Percentiles rank a stretch among this genome's conserved stretches.
These are phyloP conservation scores for Vidua macroura DNA, from an alignment of 2,113 vertebrate genomes.

Conservation along the genomic window DNA sequence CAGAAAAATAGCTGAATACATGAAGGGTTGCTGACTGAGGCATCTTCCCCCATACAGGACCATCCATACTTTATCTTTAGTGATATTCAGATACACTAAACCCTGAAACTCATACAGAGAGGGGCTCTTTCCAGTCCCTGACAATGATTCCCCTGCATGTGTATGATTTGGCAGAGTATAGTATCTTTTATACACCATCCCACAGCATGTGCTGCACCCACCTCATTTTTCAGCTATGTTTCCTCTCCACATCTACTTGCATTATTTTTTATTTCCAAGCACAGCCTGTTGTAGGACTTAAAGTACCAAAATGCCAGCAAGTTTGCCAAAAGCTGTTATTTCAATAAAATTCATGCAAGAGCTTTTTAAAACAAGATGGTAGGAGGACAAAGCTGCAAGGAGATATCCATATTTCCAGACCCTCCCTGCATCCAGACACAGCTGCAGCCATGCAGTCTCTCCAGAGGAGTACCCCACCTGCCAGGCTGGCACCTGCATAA, in stretches of 20 bases:
- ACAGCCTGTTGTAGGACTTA: not conserved
- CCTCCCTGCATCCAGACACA: not conserved
- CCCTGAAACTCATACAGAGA: not conserved
- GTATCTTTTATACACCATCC: not conserved
- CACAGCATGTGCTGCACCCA: not conserved
- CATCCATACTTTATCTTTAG: not conserved
- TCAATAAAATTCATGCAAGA: not conserved
- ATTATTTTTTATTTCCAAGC: constrained; percentile 18
- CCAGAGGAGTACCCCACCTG: not conserved
- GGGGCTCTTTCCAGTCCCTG: not conserved
- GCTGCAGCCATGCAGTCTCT: not conserved
- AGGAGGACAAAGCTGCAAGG: not conserved
- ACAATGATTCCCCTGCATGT: not conserved
- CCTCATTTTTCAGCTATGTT: not conserved
- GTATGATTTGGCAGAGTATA: not conserved
- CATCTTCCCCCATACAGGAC: not conserved
- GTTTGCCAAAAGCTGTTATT: constrained; percentile 18
- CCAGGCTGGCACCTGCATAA: not conserved
- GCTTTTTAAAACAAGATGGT: not conserved
- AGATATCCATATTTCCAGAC: not conserved
- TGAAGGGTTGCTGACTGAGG: not conserved
- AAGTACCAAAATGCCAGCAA: not conserved
- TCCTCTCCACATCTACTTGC: not conserved
- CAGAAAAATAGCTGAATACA: not conserved
- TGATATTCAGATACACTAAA: not conserved